Evolutionary conservation across 2,888 invertebrate genomes (phyloP).

Genomic region (Trissoscelio sp.): DNA sequence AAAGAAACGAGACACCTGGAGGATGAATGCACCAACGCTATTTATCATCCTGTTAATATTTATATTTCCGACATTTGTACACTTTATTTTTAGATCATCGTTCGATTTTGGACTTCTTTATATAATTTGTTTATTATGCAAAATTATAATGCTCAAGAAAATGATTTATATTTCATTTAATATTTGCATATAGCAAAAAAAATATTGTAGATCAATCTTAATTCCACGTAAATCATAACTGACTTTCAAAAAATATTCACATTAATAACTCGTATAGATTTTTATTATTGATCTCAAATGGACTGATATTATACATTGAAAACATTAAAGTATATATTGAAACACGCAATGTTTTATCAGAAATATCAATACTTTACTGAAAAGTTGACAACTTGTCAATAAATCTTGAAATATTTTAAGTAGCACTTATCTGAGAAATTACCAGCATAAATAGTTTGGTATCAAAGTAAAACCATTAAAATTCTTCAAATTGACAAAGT

Average conservation of each 20-base stretch:
- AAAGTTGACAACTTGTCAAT: slow-evolving; percentile 7
- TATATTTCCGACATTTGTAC: background rate
- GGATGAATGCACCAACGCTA: slow-evolving; percentile 4
- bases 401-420: slow-evolving; percentile 15
- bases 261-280: background rate
- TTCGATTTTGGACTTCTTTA: no score
- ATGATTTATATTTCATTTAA: no score
- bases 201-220: no score
- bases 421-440: slow-evolving; percentile 28
- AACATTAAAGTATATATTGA: no score
- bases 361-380: slow-evolving; percentile 3
- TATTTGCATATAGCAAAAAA: no score
- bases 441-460: slow-evolving; percentile 28
- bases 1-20: slow-evolving; percentile 34
- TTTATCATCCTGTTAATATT: slow-evolving; percentile 3
- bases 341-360: background rate
- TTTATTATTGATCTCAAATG: background rate
- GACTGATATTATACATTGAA: no score
- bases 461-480: slow-evolving; percentile 29
- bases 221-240: no score
- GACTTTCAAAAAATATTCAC: background rate
- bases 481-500: slow-evolving; percentile 43
- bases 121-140: no score
- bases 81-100: no score
- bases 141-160: no score